Percentiles rank a stretch among this genome's conserved stretches.
phyloP scores from a whole-genome alignment of 2,113 vertebrate species.

The Crotalus helleri region DNA sequence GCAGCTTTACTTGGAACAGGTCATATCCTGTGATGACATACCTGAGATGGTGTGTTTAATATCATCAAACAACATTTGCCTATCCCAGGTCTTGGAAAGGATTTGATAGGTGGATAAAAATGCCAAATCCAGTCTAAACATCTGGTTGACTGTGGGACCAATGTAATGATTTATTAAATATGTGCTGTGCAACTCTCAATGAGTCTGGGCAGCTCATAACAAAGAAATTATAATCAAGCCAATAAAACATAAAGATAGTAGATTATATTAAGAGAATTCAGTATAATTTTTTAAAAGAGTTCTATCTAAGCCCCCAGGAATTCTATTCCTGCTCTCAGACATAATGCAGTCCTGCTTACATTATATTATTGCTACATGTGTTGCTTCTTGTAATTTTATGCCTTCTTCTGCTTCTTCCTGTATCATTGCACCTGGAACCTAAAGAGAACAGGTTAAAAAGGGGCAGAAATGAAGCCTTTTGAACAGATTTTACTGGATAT shows the following conservation, averaged over 20 bases:
- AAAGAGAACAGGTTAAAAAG: background rate
- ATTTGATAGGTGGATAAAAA: too few species aligned
- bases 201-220: background rate
- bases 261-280: background rate
- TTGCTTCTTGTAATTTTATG: background rate
- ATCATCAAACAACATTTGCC: too few species aligned
- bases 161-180: background rate
- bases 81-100: too few species aligned
- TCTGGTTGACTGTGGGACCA: too few species aligned
- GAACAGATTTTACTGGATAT: background rate
- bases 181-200: background rate
- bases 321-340: background rate
- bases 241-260: background rate
- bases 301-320: background rate
- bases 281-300: background rate
- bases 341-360: background rate
- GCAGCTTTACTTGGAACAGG: background rate
- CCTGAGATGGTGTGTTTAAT: background rate
- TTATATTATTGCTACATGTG: background rate
- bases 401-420: background rate
- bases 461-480: background rate
- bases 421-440: background rate
- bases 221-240: background rate
- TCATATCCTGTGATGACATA: background rate
- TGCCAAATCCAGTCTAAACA: too few species aligned